Base-by-base conservation (phyloP, 2,113 vertebrate species). In the Crotophaga sulcirostris region DNA sequence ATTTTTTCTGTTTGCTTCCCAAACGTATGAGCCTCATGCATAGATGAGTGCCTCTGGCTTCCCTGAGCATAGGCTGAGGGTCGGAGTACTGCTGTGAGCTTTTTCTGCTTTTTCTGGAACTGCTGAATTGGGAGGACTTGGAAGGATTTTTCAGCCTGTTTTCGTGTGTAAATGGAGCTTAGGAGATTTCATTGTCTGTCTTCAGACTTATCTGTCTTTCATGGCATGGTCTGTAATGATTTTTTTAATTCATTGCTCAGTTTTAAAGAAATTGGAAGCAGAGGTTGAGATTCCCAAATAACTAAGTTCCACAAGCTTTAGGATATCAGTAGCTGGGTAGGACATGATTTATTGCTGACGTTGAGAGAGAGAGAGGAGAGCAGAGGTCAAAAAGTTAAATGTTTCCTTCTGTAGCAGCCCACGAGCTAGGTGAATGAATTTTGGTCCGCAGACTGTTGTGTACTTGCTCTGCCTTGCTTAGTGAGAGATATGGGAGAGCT, bases 11-110 rank as follows among this genome's bases (percentile, higher is more conserved):
- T 1, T 1, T n/a, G 34, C 44, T 21, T 87, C 16, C 31, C 24
- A 54, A 21, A 25, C 52, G 19, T 51, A 26, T 7, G 8, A 68
- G 26, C 20, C 16, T 74, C 1, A 0, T 34, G 55, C 21, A 7
- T 5, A 11, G 36, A 52, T 2, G 8, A 16, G 9, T 38, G n/a
- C 26, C 55, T 40, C 19, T 0, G 1, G 25, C 33, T 13, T 68
- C 20, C 20, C 31, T 0, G 3, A 81, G 55, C 49, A 11, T 6
- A 34, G 25, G 26, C 7, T 0, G 0, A 29, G n/a, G 18, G 29
- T 28, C 1, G 0, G 40, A 40, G 28, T 6, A 64, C n/a, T 74
- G 16, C 49, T 80, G 0, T 4, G 31, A 63, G 6, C 15, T 28
- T 16, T 52, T 44, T 36, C 29, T 11, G 6, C 0, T 52, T 6